These are phyloP conservation scores for Nephrotoma appendiculata DNA, from an alignment of 2,888 invertebrate genomes.

Conservation along the genomic window DNA sequence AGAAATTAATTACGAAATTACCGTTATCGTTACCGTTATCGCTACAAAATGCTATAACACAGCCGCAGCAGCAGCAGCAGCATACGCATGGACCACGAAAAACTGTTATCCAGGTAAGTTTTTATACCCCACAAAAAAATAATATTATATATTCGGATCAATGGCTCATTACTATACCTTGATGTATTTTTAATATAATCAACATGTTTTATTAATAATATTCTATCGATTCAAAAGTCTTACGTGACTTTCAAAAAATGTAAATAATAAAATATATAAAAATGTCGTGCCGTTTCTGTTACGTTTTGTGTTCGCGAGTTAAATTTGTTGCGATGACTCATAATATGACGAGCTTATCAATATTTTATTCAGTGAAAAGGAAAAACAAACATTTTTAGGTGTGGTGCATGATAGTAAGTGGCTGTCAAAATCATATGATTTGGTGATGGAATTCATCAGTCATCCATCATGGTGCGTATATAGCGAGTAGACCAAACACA, in stretches of 20 bases:
- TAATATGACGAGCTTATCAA: not conserved
- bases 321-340: not conserved
- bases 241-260: not conserved
- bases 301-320: not conserved
- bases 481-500: not conserved
- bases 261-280: not conserved
- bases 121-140: not conserved
- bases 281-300: not conserved
- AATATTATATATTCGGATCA: not conserved
- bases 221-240: not conserved
- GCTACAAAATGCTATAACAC: conserved; percentile 23
- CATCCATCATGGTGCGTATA: not conserved
- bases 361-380: not conserved
- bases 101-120: conserved; percentile 31
- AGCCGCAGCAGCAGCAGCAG: conserved; percentile 24
- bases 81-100: conserved; percentile 29
- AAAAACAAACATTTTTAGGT: not conserved
- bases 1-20: conserved; percentile 33
- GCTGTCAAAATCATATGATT: not conserved
- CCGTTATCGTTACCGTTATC: conserved; percentile 34
- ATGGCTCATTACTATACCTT: not conserved
- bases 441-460: not conserved
- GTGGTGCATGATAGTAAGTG: not conserved
- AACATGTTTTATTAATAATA: not conserved
- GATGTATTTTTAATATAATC: not conserved